Evolutionary conservation across 1,140 invertebrate species (phyloP), one percentile per base, ranked within the genome.

Genomic region (Seison nebaliae): DNA sequence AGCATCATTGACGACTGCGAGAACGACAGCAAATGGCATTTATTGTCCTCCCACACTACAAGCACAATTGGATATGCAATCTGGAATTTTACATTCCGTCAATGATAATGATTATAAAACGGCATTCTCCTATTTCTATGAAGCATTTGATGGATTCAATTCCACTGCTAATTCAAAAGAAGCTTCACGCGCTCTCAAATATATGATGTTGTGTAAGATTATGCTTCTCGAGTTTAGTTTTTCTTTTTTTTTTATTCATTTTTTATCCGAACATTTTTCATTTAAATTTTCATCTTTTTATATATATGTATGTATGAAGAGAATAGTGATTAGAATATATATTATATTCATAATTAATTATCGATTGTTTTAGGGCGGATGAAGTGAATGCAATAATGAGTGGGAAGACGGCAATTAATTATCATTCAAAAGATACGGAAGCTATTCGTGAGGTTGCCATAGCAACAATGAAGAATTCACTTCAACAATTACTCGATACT

Each of bases 61-160:
- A 61, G 81, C 81, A 11, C 73, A 81, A 12, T 64, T 98, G 11
- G 91, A 98, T 64, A 63, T 94, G 29, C 86, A 96, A 55, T 94
- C 88, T 21, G 88, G 68, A 60, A 91, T 98, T 46, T 60, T 98
- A 14, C 91, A 98, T 65, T 88, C 91, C 24, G 88, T 86, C 20
- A 91, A 98, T 59, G 91, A 96, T 57, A 72, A 76, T 51, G 91
- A 98, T 53, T 98, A 98, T 56, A 96, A 98, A 67, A 98, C 88
- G 46, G 91, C 88, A 23, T 98, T 88, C 59, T 96, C 88, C 24
- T 98, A 98, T 55, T 98, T 96, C 55, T 98, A 94, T 62, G 91
- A 98, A 66, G 88, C 88, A 23, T 98, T 98, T 62, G 91, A 98
- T 67, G 84, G 84, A 43, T 94, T 86, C 60, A 84, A 96, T 57